A percentile compares a stretch with the other conserved stretches of the same genome.
These are phyloP conservation scores for Tamias sibiricus DNA, from an alignment of 2,113 vertebrate species.

Conservation along the genomic window DNA sequence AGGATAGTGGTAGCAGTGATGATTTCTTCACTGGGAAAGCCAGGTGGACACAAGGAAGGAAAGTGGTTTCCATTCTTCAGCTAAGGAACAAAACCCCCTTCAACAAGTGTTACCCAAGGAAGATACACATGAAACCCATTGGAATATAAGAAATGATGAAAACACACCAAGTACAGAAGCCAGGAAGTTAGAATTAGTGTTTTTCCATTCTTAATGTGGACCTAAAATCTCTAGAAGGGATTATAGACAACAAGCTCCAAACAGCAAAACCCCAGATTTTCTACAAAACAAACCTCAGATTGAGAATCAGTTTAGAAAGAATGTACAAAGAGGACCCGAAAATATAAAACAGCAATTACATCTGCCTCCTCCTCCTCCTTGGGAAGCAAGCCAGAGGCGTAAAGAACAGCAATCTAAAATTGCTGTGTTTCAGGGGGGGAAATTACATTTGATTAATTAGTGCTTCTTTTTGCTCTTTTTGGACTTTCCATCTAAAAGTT, in stretches of 20 bases:
- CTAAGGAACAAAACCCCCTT: constrained; percentile 59
- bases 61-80: constrained; percentile 61
- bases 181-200: constrained; percentile 90
- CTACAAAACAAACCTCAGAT: constrained; percentile 72
- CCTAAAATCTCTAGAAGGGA: constrained; percentile 81
- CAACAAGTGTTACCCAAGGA: constrained; percentile 31
- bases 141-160: background rate
- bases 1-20: constrained; percentile 89
- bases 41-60: constrained; percentile 90
- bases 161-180: constrained; percentile 22
- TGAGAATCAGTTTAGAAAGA: constrained; percentile 78
- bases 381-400: constrained; percentile 96
- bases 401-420: constrained; percentile 95
- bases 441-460: constrained; percentile 92
- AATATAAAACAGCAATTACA: constrained; percentile 77
- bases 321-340: constrained; percentile 35
- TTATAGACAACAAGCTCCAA: too few relatives aligned
- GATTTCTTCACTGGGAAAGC: constrained; percentile 94
- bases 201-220: constrained; percentile 91
- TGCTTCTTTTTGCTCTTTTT: background rate
- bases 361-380: constrained; percentile 95
- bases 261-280: constrained; percentile 74
- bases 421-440: constrained; percentile 95
- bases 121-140: background rate
- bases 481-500: background rate